phyloP scores from a whole-genome alignment of 1,140 invertebrate species.

The Papilio polytes region DNA sequence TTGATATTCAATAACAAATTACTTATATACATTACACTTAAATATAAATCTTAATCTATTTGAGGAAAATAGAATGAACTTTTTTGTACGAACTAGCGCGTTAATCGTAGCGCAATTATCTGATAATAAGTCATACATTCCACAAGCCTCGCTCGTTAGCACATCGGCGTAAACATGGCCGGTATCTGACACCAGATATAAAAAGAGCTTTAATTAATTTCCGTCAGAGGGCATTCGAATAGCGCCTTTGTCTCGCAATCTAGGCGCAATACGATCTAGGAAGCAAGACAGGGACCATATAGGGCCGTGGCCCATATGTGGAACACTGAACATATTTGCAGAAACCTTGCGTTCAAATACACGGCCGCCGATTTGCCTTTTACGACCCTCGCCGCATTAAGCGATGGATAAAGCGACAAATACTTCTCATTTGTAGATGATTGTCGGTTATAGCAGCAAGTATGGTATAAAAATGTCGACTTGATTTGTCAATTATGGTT shows the following conservation, averaged over 20 bases:
- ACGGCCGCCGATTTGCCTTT: slow-evolving; percentile 41
- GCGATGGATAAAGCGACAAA: slow-evolving; percentile 26
- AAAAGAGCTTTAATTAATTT: slow-evolving; percentile 16
- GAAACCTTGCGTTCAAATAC: slow-evolving; percentile 43
- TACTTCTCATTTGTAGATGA: slow-evolving; percentile 26
- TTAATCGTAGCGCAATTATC: background rate
- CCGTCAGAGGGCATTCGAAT: slow-evolving; percentile 42
- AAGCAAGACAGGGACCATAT: slow-evolving; percentile 47
- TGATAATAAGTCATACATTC: background rate
- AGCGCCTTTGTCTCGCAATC: slow-evolving; percentile 43
- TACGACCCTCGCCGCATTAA: slow-evolving; percentile 32
- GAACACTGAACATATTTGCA: slow-evolving; percentile 42
- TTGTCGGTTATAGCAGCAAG: background rate
- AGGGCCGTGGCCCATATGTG: slow-evolving; percentile 40
- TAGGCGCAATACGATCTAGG: slow-evolving; percentile 46
- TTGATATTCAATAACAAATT: too few relatives aligned
- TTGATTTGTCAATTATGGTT: background rate
- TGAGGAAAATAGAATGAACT: background rate
- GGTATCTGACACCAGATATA: slow-evolving; percentile 1
- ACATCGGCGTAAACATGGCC: background rate
- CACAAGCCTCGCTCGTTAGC: background rate
- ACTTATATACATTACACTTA: too few relatives aligned
- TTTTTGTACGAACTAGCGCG: background rate
- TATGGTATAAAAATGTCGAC: slow-evolving; percentile 7
- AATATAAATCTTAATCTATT: too few relatives aligned